Conservation (phyloP, 2,113 vertebrate species). For the Cheilinus undulatus region DNA sequence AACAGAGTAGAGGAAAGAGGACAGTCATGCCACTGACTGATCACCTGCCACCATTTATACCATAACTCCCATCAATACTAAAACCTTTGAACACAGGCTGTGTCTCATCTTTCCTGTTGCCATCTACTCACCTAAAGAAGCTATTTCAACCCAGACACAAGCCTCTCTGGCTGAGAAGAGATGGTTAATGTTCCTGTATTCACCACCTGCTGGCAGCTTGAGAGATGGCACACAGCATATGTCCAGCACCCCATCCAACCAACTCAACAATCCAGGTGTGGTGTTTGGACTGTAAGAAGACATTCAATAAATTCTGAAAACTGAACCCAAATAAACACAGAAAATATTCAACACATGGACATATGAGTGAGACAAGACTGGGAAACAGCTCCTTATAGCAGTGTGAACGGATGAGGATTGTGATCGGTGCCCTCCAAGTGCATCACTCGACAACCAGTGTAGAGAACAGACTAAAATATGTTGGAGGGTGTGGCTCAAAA, state of each 20-base stretch:
- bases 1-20: conserved; percentile 3
- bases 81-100: conserved; percentile 25
- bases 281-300: conserved; percentile 28
- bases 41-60: conserved; percentile 59
- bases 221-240: conserved; percentile 3
- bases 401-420: conserved; percentile 48
- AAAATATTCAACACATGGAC: conserved; percentile 37
- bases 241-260: conserved; percentile 11
- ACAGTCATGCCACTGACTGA: conserved; percentile 65
- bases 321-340: conserved; percentile 37
- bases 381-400: conserved; percentile 32
- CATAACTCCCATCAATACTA: conserved; percentile 21
- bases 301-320: conserved; percentile 46
- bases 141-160: conserved; percentile 1
- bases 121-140: conserved; percentile 7
- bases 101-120: conserved; percentile 45
- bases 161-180: neutral
- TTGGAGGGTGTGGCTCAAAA: conserved; percentile 51
- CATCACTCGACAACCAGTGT: conserved; percentile 65
- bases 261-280: conserved; percentile 19
- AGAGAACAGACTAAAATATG: conserved; percentile 65
- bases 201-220: conserved; percentile 18
- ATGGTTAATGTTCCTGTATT: neutral
- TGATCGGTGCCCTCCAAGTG: conserved; percentile 68
- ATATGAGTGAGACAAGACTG: conserved; percentile 39